phyloP scores from a whole-genome alignment of 30 jellyfish, hydroid and myxozoan species.

The Rhopilema esculentum region DNA sequence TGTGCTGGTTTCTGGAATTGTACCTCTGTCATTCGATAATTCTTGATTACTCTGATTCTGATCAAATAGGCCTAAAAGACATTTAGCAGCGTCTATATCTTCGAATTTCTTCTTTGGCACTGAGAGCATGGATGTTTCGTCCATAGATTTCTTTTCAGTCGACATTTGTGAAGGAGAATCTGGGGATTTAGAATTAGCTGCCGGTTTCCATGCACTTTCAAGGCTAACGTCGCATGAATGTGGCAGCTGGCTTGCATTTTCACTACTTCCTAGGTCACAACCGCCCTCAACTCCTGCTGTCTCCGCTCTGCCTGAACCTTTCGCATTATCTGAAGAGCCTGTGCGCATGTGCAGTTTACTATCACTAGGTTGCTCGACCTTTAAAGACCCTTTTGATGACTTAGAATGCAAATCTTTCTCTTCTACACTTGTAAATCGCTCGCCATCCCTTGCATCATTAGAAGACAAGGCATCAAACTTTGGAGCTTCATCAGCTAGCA shows the following conservation, averaged over 20 bases:
- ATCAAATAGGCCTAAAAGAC: conserved; percentile 31
- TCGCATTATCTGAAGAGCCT: not conserved
- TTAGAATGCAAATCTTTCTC: no score
- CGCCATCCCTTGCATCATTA: not conserved
- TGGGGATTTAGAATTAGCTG: not conserved
- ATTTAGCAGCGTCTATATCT: conserved; percentile 43
- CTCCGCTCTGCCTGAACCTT: not conserved
- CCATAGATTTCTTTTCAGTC: not conserved
- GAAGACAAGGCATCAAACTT: not conserved
- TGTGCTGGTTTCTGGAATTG: not conserved
- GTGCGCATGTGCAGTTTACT: not conserved
- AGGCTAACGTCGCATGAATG: not conserved
- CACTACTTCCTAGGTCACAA: not conserved
- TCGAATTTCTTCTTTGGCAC: not conserved
- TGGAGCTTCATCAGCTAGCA: conserved; percentile 7
- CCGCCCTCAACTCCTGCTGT: not conserved
- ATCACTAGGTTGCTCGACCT: not conserved
- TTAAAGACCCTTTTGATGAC: not conserved
- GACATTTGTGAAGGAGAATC: not conserved
- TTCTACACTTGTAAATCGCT: not conserved
- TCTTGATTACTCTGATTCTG: not conserved
- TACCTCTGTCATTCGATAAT: not conserved
- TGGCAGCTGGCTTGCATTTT: not conserved
- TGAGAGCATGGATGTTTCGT: not conserved
- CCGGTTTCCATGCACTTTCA: no score